These are phyloP conservation scores for Thumatha senex DNA, from an alignment of 2,888 invertebrate species.

Conservation along the genomic window DNA sequence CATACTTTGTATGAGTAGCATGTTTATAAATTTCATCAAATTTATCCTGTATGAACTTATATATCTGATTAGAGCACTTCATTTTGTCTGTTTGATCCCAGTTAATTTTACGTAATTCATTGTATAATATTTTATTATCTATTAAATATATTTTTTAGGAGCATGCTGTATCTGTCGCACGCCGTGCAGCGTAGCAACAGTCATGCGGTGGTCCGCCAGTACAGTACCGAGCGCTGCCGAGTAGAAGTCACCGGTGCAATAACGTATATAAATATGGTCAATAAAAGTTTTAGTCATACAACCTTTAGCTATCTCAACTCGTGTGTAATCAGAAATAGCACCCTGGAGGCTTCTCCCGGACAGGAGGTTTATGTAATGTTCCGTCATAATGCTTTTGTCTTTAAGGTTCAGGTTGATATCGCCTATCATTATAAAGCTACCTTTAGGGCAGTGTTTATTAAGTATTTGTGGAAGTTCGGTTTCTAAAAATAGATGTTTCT, in stretches of 20 bases:
- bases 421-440: no score
- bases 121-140: background rate
- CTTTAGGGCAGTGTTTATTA: no score
- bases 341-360: no score
- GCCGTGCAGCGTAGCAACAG: background rate
- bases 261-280: background rate
- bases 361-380: no score
- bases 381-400: no score
- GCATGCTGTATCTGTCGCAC: background rate
- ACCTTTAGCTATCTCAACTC: no score
- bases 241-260: background rate
- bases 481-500: background rate
- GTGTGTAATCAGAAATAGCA: no score
- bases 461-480: background rate
- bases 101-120: background rate
- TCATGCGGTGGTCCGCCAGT: background rate
- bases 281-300: background rate
- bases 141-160: background rate
- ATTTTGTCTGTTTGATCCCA: background rate
- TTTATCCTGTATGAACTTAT: background rate
- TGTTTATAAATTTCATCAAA: background rate
- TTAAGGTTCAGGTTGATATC: no score
- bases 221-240: background rate
- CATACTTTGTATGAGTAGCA: background rate
- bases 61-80: background rate